These are phyloP conservation scores for Oxyruncus cristatus DNA, from an alignment of 2,113 vertebrate species.

Conservation along the genomic window DNA sequence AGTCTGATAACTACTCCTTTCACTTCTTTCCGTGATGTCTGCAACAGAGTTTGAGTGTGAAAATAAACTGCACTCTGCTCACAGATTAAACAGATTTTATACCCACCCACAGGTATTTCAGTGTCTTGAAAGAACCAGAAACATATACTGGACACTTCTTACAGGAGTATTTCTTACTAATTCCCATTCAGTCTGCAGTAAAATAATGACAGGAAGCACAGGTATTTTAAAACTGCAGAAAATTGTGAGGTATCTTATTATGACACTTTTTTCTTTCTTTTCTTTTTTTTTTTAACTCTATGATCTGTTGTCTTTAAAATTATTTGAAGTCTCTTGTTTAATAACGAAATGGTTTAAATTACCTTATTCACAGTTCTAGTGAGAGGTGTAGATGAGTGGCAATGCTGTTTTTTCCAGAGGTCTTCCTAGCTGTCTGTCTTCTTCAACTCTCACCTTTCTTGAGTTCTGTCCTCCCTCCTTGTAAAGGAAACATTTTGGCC, in stretches of 20 bases:
- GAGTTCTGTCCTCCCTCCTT: not conserved
- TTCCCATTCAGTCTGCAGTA: not conserved
- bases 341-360: not conserved
- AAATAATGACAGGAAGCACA: not conserved
- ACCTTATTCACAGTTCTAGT: not conserved
- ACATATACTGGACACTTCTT: not conserved
- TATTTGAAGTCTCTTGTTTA: not conserved
- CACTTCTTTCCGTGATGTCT: not conserved
- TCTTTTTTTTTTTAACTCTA: not conserved
- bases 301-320: not conserved
- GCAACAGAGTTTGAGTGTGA: not conserved
- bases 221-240: not conserved
- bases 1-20: not conserved
- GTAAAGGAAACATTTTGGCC: not conserved
- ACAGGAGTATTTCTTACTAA: not conserved
- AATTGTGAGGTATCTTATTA: not conserved
- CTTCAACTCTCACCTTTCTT: not conserved
- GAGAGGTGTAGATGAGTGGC: not conserved
- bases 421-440: not conserved
- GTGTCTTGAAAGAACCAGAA: not conserved
- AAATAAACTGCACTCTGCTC: not conserved
- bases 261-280: not conserved
- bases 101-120: not conserved
- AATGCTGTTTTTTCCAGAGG: not conserved
- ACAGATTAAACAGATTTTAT: not conserved